Percentiles rank a stretch among this genome's conserved stretches.
Conservation (phyloP, 2,888 invertebrate genomes). For the Elysia crispata region DNA sequence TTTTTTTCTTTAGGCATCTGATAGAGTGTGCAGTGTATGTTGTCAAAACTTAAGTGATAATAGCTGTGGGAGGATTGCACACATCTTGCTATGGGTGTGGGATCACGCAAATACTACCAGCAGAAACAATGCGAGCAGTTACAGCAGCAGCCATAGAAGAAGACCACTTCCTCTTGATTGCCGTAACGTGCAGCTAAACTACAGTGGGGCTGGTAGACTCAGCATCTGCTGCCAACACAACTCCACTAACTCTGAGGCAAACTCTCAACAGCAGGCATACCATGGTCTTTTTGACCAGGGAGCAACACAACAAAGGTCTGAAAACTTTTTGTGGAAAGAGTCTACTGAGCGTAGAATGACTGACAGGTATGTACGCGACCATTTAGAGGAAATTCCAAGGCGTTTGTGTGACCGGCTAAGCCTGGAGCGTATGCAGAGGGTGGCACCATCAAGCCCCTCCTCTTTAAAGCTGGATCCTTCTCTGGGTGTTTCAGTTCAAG, state of each 20-base stretch:
- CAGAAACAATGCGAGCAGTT: neutral
- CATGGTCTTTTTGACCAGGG: neutral
- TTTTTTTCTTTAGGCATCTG: constrained; percentile 6
- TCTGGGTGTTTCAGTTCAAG: neutral
- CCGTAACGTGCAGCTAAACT: constrained; percentile 27
- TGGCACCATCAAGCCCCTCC: constrained; percentile 41
- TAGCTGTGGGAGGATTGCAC: neutral
- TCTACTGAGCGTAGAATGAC: constrained; percentile 46
- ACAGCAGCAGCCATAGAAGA: neutral
- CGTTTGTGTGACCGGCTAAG: constrained; percentile 59
- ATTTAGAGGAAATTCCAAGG: constrained; percentile 53
- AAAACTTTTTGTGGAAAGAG: neutral
- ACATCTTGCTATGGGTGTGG: too few species aligned
- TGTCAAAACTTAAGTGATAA: neutral
- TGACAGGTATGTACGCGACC: constrained; percentile 62
- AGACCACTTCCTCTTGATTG: constrained; percentile 17
- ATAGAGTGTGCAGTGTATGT: constrained; percentile 40
- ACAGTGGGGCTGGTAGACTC: constrained; percentile 15
- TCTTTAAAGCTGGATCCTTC: neutral
- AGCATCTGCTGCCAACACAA: constrained; percentile 35
- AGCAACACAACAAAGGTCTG: neutral
- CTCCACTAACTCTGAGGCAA: neutral
- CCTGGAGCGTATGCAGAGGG: constrained; percentile 59
- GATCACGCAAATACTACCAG: neutral
- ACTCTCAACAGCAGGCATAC: neutral